These are phyloP conservation scores for Clostera curtula DNA, from an alignment of 2,888 invertebrate species.

Conservation along the genomic window DNA sequence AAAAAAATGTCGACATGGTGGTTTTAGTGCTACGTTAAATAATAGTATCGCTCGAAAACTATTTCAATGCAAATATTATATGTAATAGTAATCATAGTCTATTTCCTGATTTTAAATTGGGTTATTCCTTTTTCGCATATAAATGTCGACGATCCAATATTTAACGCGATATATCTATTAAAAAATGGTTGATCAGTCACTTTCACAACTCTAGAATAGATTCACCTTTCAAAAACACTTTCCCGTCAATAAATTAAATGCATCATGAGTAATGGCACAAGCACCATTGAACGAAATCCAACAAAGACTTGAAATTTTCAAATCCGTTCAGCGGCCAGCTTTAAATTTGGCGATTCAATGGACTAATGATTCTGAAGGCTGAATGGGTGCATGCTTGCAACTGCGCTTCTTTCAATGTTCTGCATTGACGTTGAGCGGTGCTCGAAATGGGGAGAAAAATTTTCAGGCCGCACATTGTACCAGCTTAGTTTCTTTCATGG, in stretches of 20 bases:
- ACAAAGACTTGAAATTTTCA: constrained; percentile 26
- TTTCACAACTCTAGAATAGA: neutral
- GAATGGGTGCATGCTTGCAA: constrained; percentile 53
- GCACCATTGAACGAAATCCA: constrained; percentile 20
- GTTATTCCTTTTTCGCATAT: too few relatives aligned
- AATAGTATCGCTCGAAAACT: too few relatives aligned
- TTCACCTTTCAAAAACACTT: constrained; percentile 9
- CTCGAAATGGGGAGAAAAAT: constrained; percentile 22
- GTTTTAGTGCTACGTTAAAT: too few relatives aligned
- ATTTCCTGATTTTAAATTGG: too few relatives aligned
- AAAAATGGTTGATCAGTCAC: too few relatives aligned
- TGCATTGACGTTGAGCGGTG: constrained; percentile 27
- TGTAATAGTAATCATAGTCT: too few relatives aligned
- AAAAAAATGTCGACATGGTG: too few relatives aligned
- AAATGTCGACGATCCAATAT: too few relatives aligned
- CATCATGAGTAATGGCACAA: constrained; percentile 17
- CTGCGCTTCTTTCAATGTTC: constrained; percentile 32
- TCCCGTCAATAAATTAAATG: constrained; percentile 14
- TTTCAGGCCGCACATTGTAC: constrained; percentile 23
- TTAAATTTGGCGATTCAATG: constrained; percentile 64
- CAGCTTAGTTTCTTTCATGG: constrained; percentile 21
- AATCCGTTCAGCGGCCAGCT: constrained; percentile 33
- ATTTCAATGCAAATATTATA: too few relatives aligned
- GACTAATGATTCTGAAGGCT: constrained; percentile 53
- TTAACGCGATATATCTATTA: too few relatives aligned